phyloP scores from a whole-genome alignment of 2,888 invertebrate genomes.

The Taphrorychus bicolor region DNA sequence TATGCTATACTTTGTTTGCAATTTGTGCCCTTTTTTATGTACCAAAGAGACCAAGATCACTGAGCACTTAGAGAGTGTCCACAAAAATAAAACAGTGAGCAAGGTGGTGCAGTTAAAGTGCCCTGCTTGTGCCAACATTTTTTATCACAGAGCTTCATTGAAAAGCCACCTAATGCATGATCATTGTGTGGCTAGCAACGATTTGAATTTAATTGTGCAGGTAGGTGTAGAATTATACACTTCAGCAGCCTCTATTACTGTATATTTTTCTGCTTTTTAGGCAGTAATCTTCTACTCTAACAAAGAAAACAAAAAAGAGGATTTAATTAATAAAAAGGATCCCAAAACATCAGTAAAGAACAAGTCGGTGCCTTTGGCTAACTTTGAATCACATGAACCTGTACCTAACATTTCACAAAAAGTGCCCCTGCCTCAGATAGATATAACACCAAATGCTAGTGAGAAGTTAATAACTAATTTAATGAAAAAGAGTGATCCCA shows the following conservation, averaged over 20 bases:
- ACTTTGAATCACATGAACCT: background rate
- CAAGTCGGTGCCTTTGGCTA: too few relatives aligned
- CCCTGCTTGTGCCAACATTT: constrained; percentile 72
- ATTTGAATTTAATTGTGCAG: constrained; percentile 67
- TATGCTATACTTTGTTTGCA: constrained; percentile 57
- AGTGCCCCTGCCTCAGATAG: constrained; percentile 42
- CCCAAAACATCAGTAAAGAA: too few relatives aligned
- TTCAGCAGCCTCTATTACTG: too few relatives aligned
- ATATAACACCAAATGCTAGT: constrained; percentile 45
- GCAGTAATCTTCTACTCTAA: constrained; percentile 60
- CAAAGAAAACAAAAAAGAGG: constrained; percentile 46
- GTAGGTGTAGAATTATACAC: constrained; percentile 18
- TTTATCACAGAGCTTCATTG: constrained; percentile 67
- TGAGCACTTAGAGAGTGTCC: constrained; percentile 55
- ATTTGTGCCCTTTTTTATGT: constrained; percentile 58
- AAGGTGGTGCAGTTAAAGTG: constrained; percentile 66
- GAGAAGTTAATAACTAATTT: constrained; percentile 37
- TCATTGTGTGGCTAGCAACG: constrained; percentile 70
- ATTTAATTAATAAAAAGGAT: background rate
- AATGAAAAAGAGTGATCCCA: constrained; percentile 43
- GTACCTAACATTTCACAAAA: constrained; percentile 17
- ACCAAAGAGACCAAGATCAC: constrained; percentile 55
- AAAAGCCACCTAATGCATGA: constrained; percentile 71
- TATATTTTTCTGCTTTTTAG: constrained; percentile 3
- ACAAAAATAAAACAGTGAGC: constrained; percentile 64